Percentiles rank a stretch among this genome's conserved stretches.
Evolutionary conservation across 2,113 vertebrate genomes (phyloP).

Genomic region (Urocitellus parryii): DNA sequence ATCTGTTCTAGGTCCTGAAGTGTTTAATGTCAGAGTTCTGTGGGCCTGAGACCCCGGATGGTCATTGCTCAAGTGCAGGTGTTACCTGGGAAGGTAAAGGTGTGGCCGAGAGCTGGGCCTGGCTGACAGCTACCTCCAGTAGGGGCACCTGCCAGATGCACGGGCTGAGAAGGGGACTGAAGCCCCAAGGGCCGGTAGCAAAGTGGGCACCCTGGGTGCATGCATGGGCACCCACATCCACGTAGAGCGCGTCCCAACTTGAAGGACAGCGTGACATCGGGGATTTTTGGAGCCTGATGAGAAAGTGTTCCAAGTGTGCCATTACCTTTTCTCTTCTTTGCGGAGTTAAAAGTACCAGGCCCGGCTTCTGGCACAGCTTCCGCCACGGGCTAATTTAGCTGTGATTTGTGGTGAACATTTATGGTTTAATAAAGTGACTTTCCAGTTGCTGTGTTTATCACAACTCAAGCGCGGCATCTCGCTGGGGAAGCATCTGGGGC

Average conservation of each 20-base stretch:
- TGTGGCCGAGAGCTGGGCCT: fast-evolving
- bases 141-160: neutral
- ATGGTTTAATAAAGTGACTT: conserved; percentile 76
- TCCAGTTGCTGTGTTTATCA: conserved; percentile 67
- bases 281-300: neutral
- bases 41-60: too few species aligned
- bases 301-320: neutral
- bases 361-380: neutral
- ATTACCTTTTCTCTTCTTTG: neutral
- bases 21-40: neutral
- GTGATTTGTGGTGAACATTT: conserved; percentile 74
- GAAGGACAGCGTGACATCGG: fast-evolving
- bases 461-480: conserved; percentile 46
- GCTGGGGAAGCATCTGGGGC: conserved; percentile 67
- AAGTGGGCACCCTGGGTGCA: too few species aligned
- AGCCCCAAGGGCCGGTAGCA: too few species aligned
- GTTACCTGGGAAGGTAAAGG: neutral
- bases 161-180: neutral
- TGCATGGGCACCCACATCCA: fast-evolving
- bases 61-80: neutral
- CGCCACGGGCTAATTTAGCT: conserved; percentile 42
- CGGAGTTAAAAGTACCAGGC: neutral
- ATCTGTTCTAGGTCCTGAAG: neutral
- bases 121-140: neutral
- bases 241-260: fast-evolving